These are phyloP conservation scores for Fragum whitleyi DNA, from an alignment of 2,888 invertebrate genomes.

Conservation along the genomic window DNA sequence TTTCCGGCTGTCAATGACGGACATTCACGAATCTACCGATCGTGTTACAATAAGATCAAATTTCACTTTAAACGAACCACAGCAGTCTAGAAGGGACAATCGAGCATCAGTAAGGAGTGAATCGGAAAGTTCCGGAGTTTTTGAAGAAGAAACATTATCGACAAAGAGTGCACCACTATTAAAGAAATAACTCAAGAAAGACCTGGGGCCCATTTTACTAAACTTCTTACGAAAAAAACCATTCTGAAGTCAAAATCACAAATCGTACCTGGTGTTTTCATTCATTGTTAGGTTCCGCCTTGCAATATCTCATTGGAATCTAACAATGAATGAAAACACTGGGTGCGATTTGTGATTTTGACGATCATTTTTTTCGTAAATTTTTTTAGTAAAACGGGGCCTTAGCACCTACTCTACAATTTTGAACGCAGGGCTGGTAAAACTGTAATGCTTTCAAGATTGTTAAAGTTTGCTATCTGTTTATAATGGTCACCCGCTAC, in stretches of 20 bases:
- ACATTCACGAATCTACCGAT: conserved; percentile 35
- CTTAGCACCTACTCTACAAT: too few relatives aligned
- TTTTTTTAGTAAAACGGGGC: too few relatives aligned
- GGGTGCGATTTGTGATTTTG: too few relatives aligned
- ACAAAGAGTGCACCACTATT: background rate
- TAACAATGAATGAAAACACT: too few relatives aligned
- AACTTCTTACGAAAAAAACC: background rate
- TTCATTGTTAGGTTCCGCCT: background rate
- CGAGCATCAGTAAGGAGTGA: background rate
- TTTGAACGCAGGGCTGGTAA: too few relatives aligned
- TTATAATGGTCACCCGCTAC: too few relatives aligned
- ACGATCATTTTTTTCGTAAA: background rate
- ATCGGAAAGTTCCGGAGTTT: background rate
- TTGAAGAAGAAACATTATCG: background rate
- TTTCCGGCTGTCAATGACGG: conserved; percentile 52
- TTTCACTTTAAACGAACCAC: conserved; percentile 9
- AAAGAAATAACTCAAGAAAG: background rate
- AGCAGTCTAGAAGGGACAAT: background rate
- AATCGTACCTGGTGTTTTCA: background rate
- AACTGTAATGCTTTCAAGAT: too few relatives aligned
- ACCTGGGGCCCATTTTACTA: background rate
- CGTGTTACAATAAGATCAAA: conserved; percentile 51
- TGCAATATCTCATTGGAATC: background rate
- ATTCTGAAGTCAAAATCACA: background rate
- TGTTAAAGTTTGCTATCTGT: too few relatives aligned